Percentiles rank a stretch among this genome's conserved stretches.
Conservation (phyloP, 2,797 vertebrate species). For the Leuciscus waleckii region DNA sequence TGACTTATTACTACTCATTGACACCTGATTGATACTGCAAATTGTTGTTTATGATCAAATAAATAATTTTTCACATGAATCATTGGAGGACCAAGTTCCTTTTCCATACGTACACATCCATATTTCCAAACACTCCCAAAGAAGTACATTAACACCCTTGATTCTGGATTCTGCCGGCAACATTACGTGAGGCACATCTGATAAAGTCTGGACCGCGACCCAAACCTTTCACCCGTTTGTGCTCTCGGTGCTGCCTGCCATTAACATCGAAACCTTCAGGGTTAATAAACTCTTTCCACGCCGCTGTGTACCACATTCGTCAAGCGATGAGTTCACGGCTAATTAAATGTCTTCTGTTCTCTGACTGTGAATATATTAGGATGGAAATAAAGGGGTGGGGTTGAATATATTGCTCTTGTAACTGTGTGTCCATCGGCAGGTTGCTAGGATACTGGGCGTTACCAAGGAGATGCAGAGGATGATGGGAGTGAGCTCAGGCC, state of each 20-base stretch:
- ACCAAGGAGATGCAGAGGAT: conserved; percentile 91
- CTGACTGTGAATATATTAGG: conserved; percentile 44
- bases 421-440: conserved; percentile 78
- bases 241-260: neutral
- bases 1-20: neutral
- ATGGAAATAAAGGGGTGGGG: conserved; percentile 27
- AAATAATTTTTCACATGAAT: neutral
- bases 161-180: neutral
- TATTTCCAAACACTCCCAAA: neutral
- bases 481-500: conserved; percentile 96
- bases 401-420: conserved; percentile 42
- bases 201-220: conserved; percentile 7
- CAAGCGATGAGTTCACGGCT: conserved; percentile 54
- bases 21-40: neutral
- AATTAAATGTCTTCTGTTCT: conserved; percentile 51
- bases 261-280: conserved; percentile 40
- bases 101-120: neutral
- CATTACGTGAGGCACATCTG: neutral
- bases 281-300: conserved; percentile 39
- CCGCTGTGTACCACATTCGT: conserved; percentile 46
- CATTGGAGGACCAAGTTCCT: neutral
- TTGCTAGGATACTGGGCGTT: conserved; percentile 95
- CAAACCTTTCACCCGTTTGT: neutral
- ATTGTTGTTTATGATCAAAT: neutral
- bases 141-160: neutral